These are phyloP conservation scores for Platynereis dumerilii DNA, from an alignment of 2,888 invertebrate genomes.

Conservation along the genomic window DNA sequence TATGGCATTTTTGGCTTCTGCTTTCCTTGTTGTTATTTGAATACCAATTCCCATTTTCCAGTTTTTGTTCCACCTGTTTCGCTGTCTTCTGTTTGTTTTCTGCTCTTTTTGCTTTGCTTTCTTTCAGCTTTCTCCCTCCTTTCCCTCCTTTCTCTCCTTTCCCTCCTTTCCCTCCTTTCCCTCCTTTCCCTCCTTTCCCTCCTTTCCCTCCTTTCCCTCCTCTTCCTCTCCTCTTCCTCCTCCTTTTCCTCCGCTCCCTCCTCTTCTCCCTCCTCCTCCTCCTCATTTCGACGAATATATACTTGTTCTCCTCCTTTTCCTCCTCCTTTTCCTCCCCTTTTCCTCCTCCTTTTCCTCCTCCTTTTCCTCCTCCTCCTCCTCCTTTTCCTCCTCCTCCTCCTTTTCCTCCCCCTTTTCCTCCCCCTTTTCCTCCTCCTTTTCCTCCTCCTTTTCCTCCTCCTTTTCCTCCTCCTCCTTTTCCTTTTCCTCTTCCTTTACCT, in stretches of 20 bases:
- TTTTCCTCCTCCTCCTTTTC: neutral
- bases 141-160: too few species aligned
- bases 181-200: too few species aligned
- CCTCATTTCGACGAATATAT: neutral
- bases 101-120: too few species aligned
- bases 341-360: neutral
- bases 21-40: too few species aligned
- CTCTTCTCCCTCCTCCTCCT: neutral
- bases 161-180: too few species aligned
- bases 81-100: too few species aligned
- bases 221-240: neutral
- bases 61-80: too few species aligned
- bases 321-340: neutral
- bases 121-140: too few species aligned
- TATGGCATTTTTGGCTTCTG: too few species aligned
- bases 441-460: neutral
- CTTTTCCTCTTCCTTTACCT: conserved; percentile 1
- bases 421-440: conserved; percentile 5
- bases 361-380: neutral
- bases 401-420: conserved; percentile 6
- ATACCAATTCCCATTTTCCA: too few species aligned
- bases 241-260: neutral
- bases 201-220: neutral
- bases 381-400: too few species aligned
- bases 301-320: neutral